These are phyloP conservation scores for Sebastes fasciatus DNA, from an alignment of 2,113 vertebrate genomes.

Conservation along the genomic window DNA sequence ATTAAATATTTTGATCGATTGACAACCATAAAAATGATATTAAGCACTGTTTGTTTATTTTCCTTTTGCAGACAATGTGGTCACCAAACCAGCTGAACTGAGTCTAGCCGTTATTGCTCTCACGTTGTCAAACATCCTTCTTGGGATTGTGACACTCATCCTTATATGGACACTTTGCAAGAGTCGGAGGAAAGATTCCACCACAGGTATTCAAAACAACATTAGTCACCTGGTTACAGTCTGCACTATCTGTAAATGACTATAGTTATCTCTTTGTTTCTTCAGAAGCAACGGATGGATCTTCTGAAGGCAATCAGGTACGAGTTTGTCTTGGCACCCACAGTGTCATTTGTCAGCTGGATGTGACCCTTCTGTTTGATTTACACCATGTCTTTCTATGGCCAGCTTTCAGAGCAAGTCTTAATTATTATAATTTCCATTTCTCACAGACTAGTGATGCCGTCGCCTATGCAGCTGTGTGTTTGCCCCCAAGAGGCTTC, in stretches of 20 bases:
- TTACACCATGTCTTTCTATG: background rate
- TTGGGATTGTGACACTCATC: background rate
- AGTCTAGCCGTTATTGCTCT: background rate
- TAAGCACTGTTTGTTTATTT: background rate
- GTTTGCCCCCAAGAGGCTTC: background rate
- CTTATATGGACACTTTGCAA: slow-evolving; percentile 3
- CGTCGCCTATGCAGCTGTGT: background rate
- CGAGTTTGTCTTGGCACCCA: background rate
- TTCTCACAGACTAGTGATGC: background rate
- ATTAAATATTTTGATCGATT: no score
- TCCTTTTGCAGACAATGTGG: background rate
- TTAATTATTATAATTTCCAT: background rate
- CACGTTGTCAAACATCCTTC: slow-evolving; percentile 3
- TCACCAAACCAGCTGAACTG: background rate
- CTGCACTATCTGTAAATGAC: background rate
- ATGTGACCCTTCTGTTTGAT: background rate
- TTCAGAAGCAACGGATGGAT: background rate
- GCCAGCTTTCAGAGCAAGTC: background rate
- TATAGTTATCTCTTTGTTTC: background rate
- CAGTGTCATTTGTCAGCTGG: no score
- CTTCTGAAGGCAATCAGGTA: background rate
- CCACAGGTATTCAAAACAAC: background rate
- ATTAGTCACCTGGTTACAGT: background rate
- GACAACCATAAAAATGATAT: no score
- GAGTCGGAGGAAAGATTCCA: background rate